Evolutionary conservation across 1,140 invertebrate species (phyloP).

Genomic region (Heliothis virescens): DNA sequence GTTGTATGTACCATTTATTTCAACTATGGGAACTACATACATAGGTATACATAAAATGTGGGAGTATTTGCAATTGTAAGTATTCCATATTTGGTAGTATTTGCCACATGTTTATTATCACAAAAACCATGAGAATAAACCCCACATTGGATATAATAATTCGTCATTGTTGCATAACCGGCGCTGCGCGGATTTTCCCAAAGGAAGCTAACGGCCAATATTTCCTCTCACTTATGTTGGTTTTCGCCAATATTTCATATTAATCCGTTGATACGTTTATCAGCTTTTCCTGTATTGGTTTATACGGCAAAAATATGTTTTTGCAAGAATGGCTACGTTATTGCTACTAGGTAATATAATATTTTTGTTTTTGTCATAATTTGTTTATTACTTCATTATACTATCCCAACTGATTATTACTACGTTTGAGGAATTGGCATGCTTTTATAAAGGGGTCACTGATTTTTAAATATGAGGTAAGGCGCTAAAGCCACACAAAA

Average conservation of each 20-base stretch:
- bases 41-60: no score
- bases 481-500: no score
- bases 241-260: conserved; percentile 62
- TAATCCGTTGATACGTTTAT: conserved; percentile 63
- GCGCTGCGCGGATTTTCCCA: conserved; percentile 37
- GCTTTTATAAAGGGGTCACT: no score
- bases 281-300: conserved; percentile 60
- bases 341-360: conserved; percentile 16
- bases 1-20: no score
- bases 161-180: conserved; percentile 40
- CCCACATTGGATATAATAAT: conserved; percentile 16
- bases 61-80: neutral
- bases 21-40: no score
- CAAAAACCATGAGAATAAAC: conserved; percentile 1
- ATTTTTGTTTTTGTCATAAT: neutral
- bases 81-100: no score
- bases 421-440: no score
- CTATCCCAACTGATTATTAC: neutral
- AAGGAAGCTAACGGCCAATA: conserved; percentile 54
- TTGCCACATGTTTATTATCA: neutral
- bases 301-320: conserved; percentile 39
- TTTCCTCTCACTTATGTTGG: conserved; percentile 54
- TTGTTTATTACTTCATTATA: neutral
- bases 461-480: no score
- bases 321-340: conserved; percentile 22